Evolutionary conservation across 2,888 invertebrate genomes (phyloP).

Genomic region (Agrilus biguttatus): DNA sequence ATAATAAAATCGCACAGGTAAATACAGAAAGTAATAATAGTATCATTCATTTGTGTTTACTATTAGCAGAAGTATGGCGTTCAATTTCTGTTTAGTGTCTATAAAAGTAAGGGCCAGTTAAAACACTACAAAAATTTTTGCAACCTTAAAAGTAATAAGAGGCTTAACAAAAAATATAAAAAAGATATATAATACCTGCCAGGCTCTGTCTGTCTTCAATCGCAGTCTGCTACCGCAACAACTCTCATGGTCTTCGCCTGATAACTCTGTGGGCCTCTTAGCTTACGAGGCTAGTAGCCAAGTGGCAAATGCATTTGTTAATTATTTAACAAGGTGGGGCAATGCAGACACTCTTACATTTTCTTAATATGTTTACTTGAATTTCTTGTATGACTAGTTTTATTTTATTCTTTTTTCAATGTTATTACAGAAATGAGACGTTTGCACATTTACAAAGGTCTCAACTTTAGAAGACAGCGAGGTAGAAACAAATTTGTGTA

Average conservation of each 20-base stretch:
- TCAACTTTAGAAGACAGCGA: too few species aligned
- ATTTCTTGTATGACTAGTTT: too few species aligned
- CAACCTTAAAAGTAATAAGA: conserved; percentile 19
- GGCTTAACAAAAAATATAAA: conserved; percentile 34
- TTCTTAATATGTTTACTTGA: too few species aligned
- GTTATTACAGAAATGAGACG: too few species aligned
- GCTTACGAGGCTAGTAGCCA: conserved; percentile 18
- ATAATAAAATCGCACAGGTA: conserved; percentile 13
- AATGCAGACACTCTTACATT: conserved; percentile 10
- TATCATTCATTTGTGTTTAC: conserved; percentile 20
- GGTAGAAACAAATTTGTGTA: too few species aligned
- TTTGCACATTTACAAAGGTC: too few species aligned
- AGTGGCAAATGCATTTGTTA: conserved; percentile 19
- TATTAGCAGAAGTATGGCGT: conserved; percentile 3
- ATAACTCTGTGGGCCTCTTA: conserved; percentile 16
- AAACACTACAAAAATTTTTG: conserved; percentile 10
- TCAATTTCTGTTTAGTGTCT: too few species aligned
- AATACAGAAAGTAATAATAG: conserved; percentile 6
- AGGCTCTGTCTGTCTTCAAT: conserved; percentile 29
- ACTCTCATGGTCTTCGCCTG: conserved; percentile 10
- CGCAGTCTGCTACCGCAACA: conserved; percentile 21
- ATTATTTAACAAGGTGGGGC: conserved; percentile 13
- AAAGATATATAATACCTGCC: conserved; percentile 46
- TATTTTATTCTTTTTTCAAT: too few species aligned
- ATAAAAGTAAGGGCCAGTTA: conserved; percentile 10